phyloP scores from a whole-genome alignment of 2,888 invertebrate species.

The Gari tellinella region DNA sequence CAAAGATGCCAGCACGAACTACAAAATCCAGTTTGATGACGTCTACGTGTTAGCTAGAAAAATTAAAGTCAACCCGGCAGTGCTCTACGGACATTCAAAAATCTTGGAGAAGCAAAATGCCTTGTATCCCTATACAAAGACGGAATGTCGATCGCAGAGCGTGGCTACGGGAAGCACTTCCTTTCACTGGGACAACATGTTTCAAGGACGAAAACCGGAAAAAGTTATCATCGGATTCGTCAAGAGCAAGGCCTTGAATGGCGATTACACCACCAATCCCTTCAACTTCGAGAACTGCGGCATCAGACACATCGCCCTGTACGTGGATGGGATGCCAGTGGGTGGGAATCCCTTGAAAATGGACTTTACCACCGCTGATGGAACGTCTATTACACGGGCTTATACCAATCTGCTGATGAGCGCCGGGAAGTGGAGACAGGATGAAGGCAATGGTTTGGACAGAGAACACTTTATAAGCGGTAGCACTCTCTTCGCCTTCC shows the following conservation, averaged over 20 bases:
- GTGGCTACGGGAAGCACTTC: conserved; percentile 12
- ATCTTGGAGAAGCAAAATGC: conserved; percentile 28
- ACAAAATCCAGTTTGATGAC: conserved; percentile 7
- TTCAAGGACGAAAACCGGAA: conserved; percentile 28
- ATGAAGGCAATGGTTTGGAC: background rate
- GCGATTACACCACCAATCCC: conserved; percentile 31
- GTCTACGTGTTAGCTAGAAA: conserved; percentile 25
- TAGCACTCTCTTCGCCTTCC: too few relatives aligned
- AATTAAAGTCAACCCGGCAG: conserved; percentile 43
- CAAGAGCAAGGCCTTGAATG: conserved; percentile 14
- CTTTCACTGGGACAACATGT: conserved; percentile 46
- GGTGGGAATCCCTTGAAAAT: conserved; percentile 33
- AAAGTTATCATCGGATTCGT: conserved; percentile 25
- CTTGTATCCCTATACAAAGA: conserved; percentile 21
- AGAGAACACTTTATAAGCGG: too few relatives aligned
- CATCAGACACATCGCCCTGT: conserved; percentile 18
- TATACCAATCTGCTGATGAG: conserved; percentile 29
- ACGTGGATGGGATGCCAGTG: conserved; percentile 28
- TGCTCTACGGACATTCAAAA: conserved; percentile 25
- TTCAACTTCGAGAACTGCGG: conserved; percentile 30
- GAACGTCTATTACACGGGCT: conserved; percentile 16
- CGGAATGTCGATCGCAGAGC: conserved; percentile 25
- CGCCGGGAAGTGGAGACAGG: conserved; percentile 29
- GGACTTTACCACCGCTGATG: conserved; percentile 14
- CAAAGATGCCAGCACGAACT: background rate